These are phyloP conservation scores for Callosobruchus maculatus DNA, from an alignment of 2,888 invertebrate genomes.

Conservation along the genomic window DNA sequence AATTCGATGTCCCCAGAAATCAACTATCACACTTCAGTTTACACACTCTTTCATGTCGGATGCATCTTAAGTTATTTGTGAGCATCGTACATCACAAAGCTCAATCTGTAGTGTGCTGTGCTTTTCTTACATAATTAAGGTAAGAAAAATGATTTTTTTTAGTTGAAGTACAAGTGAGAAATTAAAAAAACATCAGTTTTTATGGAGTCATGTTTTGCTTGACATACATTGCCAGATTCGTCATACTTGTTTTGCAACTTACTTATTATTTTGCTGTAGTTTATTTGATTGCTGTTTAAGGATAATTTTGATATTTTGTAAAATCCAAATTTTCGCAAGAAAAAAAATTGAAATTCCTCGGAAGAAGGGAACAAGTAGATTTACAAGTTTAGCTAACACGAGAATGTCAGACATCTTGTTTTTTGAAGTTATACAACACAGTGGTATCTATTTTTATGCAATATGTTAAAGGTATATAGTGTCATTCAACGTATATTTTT, in stretches of 20 bases:
- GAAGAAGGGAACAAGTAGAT: background rate
- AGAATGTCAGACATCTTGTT: slow-evolving; percentile 43
- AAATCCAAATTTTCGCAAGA: background rate
- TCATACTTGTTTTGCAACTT: slow-evolving; percentile 12
- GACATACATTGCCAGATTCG: background rate
- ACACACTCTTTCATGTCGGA: slow-evolving; percentile 38
- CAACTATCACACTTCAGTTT: slow-evolving; percentile 42
- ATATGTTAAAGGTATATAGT: slow-evolving; percentile 30
- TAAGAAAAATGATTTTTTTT: background rate
- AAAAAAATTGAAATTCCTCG: slow-evolving; percentile 2
- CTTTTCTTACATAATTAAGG: background rate
- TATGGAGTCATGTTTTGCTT: background rate
- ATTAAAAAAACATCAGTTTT: background rate
- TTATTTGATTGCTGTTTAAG: background rate
- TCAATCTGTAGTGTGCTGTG: background rate
- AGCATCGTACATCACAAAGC: background rate
- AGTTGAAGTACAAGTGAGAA: background rate
- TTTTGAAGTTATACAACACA: slow-evolving; percentile 47
- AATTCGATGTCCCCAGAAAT: slow-evolving; percentile 42
- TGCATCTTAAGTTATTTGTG: slow-evolving; percentile 13
- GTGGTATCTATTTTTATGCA: slow-evolving; percentile 45
- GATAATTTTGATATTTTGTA: background rate
- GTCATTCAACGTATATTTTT: slow-evolving; percentile 38
- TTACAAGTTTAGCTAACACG: slow-evolving; percentile 36
- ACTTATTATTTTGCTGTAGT: background rate